Evolutionary conservation across 92 coral and sea anemone species (phyloP), one percentile per base, ranked within the genome.

Genomic region (Epizoanthus rinbou): DNA sequence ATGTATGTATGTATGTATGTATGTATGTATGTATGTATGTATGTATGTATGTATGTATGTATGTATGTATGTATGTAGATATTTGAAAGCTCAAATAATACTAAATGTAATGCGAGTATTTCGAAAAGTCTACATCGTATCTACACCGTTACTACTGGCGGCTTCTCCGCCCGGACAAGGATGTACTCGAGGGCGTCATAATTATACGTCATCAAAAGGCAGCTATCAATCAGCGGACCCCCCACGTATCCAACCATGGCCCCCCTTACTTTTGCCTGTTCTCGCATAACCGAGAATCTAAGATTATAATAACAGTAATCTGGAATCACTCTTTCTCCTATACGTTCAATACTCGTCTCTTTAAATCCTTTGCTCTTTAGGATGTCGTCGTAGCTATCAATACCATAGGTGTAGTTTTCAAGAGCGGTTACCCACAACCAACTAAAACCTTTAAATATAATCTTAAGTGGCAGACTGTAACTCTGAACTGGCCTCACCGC

Each of bases 281-380:
- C 76, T 24, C 88, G 85, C 9, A 88, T 80, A 54, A 72, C 86
- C 16, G 82, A 69, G 15, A 76, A 57, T 7, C 74, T 65, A 23
- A 74, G 62, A 37, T 86, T 84, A 17, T 76, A 67, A 17, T 58
- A 47, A 35, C 81, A 84, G 25, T 88, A 88, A 21, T 83, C 82
- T 4, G 91, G 91, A 56, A 88, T 57, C 1, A 85, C 86, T 80
- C 81, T 76, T 63, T 88, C 88, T 28, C 91, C 91, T 17, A 88
- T 5, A 17, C 68, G 67, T 45, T 88, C 86, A 82, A 82, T 14
- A 8, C 56, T 35, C 54, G 67, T 53, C 19, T 31, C 57, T 17
- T 69, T 31, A 60, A 82, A 82, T 50, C 86, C 86, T 25, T 11
- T 13, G 6, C 33, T 45, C 68, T 53, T 35, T 15, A 82, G 13